Percentiles rank a stretch among this genome's conserved stretches.
Evolutionary conservation across 2,113 vertebrate genomes (phyloP).

Genomic region (Sinocyclocheilus maitianheensis): DNA sequence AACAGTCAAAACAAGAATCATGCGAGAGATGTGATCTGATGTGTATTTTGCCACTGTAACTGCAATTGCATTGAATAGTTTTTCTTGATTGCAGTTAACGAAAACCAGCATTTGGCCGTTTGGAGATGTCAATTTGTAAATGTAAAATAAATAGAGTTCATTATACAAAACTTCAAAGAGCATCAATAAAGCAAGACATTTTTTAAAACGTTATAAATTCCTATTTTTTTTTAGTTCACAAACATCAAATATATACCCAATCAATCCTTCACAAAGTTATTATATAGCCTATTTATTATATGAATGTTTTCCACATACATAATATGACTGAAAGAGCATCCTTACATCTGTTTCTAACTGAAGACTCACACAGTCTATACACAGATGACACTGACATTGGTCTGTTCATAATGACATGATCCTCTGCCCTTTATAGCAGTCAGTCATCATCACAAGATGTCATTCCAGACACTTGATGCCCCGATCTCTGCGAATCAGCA

Average conservation of each 20-base stretch:
- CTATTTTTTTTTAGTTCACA: too few relatives aligned
- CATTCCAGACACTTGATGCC: background rate
- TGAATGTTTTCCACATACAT: background rate
- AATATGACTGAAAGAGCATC: background rate
- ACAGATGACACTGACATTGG: slow-evolving; percentile 1
- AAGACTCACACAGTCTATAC: background rate
- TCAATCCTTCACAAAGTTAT: too few relatives aligned
- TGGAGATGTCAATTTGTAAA: background rate
- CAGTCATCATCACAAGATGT: slow-evolving; percentile 14
- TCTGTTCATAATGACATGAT: background rate
- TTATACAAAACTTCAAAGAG: too few relatives aligned
- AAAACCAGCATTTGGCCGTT: background rate
- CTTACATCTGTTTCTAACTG: too few relatives aligned
- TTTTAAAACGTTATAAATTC: too few relatives aligned
- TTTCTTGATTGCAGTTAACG: background rate
- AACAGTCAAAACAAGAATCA: slow-evolving; percentile 34
- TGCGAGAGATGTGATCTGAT: slow-evolving; percentile 19
- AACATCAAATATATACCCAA: too few relatives aligned
- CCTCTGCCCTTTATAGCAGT: slow-evolving; percentile 7
- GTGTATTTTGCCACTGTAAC: background rate
- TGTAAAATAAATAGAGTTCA: background rate
- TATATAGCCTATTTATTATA: too few relatives aligned
- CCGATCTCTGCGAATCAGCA: too few relatives aligned
- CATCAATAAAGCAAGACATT: too few relatives aligned
- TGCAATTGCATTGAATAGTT: background rate